These are phyloP conservation scores for Stichopus chloronotus DNA, from an alignment of 35 echinoderm and acorn worm genomes.

Conservation along the genomic window DNA sequence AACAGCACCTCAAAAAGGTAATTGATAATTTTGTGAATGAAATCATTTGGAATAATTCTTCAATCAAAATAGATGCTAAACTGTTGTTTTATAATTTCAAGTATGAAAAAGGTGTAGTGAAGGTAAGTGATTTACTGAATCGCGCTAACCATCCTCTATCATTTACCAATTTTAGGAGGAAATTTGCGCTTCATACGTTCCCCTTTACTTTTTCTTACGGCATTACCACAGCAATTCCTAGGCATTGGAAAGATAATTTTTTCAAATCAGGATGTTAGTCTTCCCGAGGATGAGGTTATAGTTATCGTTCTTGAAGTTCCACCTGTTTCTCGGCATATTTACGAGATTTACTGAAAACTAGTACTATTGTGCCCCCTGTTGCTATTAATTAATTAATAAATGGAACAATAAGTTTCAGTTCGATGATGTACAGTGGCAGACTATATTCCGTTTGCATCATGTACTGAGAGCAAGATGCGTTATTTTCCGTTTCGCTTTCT, in stretches of 20 bases:
- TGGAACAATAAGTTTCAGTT: not conserved
- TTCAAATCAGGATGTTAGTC: not conserved
- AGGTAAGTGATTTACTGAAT: not conserved
- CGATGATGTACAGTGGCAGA: too few species aligned
- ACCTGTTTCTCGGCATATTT: not conserved
- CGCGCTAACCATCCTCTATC: not conserved
- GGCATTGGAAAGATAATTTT: not conserved
- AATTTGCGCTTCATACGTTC: not conserved
- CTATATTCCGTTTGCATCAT: too few species aligned
- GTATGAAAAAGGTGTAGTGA: not conserved
- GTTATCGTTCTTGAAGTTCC: too few species aligned
- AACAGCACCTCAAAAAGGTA: too few species aligned
- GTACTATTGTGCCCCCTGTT: constrained; percentile 6
- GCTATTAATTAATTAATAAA: not conserved
- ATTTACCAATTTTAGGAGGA: not conserved
- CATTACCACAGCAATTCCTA: not conserved
- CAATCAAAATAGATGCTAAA: not conserved
- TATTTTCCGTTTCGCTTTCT: not conserved
- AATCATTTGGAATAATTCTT: too few species aligned
- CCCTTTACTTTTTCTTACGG: not conserved
- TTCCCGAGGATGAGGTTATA: too few species aligned
- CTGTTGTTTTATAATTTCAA: not conserved
- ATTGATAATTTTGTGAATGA: too few species aligned
- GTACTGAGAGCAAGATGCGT: too few species aligned
- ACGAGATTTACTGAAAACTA: not conserved